Evolutionary conservation across 2,888 invertebrate species (phyloP).

Genomic region (Tipula confusa): DNA sequence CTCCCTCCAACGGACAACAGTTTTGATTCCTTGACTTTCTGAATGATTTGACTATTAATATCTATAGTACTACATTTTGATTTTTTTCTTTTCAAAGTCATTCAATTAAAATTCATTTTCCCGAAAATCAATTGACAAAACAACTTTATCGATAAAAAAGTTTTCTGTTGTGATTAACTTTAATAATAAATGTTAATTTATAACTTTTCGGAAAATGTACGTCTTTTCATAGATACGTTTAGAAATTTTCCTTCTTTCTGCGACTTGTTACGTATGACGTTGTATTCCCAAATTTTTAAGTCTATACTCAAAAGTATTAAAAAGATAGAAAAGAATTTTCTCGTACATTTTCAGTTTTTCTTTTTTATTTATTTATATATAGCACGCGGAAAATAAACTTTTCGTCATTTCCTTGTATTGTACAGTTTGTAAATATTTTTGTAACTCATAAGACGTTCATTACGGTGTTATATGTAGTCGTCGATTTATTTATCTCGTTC

Average conservation of each 20-base stretch:
- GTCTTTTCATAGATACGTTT: not conserved
- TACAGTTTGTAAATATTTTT: not conserved
- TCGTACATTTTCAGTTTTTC: not conserved
- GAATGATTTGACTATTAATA: no score
- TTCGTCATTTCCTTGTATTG: not conserved
- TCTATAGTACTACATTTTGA: no score
- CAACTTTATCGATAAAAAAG: not conserved
- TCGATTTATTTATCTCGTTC: not conserved
- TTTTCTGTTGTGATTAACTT: not conserved
- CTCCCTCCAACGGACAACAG: no score
- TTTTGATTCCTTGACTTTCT: no score
- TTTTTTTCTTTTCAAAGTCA: no score
- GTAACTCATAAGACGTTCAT: not conserved
- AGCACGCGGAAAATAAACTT: not conserved
- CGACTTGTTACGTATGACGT: not conserved
- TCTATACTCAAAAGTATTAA: slow-evolving; percentile 15
- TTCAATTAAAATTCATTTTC: no score
- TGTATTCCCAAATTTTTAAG: not conserved
- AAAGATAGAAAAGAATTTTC: not conserved
- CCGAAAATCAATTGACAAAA: not conserved
- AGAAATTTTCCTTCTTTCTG: not conserved
- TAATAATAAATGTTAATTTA: not conserved
- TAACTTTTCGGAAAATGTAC: not conserved
- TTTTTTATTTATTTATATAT: not conserved
- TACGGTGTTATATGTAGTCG: not conserved